A percentile compares a stretch with the other conserved stretches of the same genome.
Evolutionary conservation across 1,140 invertebrate species (phyloP).

Genomic region (Drosophila asahinai): DNA sequence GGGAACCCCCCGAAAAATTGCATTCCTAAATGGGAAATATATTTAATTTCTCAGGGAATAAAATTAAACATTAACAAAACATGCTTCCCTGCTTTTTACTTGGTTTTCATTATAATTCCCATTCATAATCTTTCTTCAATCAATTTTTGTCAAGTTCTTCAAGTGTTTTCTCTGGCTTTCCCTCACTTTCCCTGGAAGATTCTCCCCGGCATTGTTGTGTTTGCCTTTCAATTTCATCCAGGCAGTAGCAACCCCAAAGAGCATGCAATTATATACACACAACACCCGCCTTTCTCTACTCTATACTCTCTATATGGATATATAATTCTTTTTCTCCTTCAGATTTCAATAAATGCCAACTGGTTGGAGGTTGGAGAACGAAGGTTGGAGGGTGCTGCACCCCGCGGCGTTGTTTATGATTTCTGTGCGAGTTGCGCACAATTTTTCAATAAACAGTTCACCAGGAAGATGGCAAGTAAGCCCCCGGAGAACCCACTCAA

Average conservation of each 20-base stretch:
- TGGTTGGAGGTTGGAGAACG: background rate
- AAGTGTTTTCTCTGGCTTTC: constrained; percentile 19
- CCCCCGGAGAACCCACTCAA: constrained; percentile 13
- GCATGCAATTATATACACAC: constrained; percentile 66
- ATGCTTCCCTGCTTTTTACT: too few relatives aligned
- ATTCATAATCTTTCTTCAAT: constrained; percentile 19
- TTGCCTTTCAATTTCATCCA: constrained; percentile 63
- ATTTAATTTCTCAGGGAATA: background rate
- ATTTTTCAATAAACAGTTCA: constrained; percentile 76
- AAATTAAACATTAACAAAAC: background rate
- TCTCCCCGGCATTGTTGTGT: constrained; percentile 40
- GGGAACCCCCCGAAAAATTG: too few relatives aligned
- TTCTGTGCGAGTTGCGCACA: constrained; percentile 66
- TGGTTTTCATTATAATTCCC: constrained; percentile 21
- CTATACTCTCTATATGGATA: constrained; percentile 12
- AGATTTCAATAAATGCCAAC: constrained; percentile 80
- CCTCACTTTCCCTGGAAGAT: constrained; percentile 7
- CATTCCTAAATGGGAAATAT: too few relatives aligned
- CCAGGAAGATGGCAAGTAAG: constrained; percentile 22
- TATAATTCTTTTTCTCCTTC: constrained; percentile 48
- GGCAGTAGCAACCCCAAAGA: constrained; percentile 70
- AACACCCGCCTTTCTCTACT: background rate
- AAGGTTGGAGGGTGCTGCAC: constrained; percentile 13
- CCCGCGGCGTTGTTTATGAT: constrained; percentile 79
- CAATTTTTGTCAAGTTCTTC: constrained; percentile 21